Percentiles rank a stretch among this genome's conserved stretches.
These are phyloP conservation scores for Andrena cerasifolii DNA, from an alignment of 1,140 invertebrate species.

Conservation along the genomic window DNA sequence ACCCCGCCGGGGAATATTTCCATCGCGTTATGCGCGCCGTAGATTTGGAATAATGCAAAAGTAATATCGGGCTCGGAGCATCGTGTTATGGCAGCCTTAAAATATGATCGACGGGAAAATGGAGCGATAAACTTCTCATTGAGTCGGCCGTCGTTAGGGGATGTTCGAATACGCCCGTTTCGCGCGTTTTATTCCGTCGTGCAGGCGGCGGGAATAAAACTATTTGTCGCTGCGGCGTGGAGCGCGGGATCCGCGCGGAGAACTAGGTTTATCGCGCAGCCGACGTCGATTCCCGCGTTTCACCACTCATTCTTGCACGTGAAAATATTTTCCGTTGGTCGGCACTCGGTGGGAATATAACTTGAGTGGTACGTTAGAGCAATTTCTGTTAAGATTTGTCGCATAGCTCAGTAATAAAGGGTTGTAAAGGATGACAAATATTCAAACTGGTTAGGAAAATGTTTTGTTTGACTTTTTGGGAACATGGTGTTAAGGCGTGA, in stretches of 20 bases:
- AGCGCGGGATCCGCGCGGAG: neutral
- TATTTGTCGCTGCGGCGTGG: constrained; percentile 42
- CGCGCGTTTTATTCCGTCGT: constrained; percentile 65
- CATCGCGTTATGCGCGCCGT: constrained; percentile 31
- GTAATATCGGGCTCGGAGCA: constrained; percentile 57
- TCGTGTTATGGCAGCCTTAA: constrained; percentile 49
- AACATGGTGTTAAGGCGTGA: too few relatives aligned
- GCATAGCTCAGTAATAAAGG: too few relatives aligned
- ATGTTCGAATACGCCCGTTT: constrained; percentile 61
- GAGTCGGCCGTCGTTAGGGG: constrained; percentile 64
- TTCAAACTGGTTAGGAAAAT: too few relatives aligned
- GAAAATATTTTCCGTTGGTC: neutral
- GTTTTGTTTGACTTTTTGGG: too few relatives aligned
- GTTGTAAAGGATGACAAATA: too few relatives aligned
- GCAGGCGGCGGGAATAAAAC: constrained; percentile 51
- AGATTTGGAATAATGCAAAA: constrained; percentile 62
- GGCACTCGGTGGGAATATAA: too few relatives aligned
- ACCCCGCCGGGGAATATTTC: constrained; percentile 9
- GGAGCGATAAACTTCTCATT: constrained; percentile 70
- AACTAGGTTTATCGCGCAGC: constrained; percentile 9
- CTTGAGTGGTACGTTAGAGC: too few relatives aligned
- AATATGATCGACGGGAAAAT: constrained; percentile 65
- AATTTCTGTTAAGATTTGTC: too few relatives aligned
- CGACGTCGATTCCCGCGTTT: neutral
- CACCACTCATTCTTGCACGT: neutral